Evolutionary conservation across 2,797 vertebrate species (phyloP), one percentile per base, ranked within the genome.

Genomic region (Tolypeutes matacus): DNA sequence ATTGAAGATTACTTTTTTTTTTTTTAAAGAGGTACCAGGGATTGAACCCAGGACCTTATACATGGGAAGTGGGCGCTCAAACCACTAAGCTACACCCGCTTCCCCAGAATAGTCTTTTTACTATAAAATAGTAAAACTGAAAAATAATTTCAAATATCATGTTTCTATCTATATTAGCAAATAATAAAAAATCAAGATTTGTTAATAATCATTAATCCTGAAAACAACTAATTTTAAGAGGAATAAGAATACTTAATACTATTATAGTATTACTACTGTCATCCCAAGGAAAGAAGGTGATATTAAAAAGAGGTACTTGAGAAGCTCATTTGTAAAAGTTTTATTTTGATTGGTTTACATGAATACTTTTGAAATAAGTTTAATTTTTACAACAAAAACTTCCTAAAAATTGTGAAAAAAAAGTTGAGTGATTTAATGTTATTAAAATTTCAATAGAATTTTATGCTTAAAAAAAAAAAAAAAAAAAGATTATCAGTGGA

Each of bases 341-440:
- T 65, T 65, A 62, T 83, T 23, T 8, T 46, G 46, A 46, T 11
- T 46, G 46, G 46, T 46, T 46, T 46, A 46, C 46, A 46, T 81
- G 27, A 92, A 49, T 25, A 73, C 56, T 94, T 96, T 29, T 53
- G n/a, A 90, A 90, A 89, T 91, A 70, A 94, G 64, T 83, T 85
- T 89, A 76, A 69, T 89, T 69, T 94, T 91, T 70, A 90, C 89
- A 77, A 89, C 62, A 91, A 72, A 96, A 96, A 34, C 7, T 95
- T 84, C 14, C 27, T 81, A 60, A 94, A 85, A 18, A 65, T 64
- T 46, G 46, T 46, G 46, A 53, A 34, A 86, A 34, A 86, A 70
- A 84, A 56, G 18, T 76, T 93, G 62, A 69, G 64, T 67, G 64
- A 31, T 51, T 78, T 62, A 46, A 9, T 46, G 46, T 46, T 46